These are phyloP conservation scores for Jordanella pulchra DNA, from an alignment of 2,797 vertebrate genomes.

Conservation along the genomic window DNA sequence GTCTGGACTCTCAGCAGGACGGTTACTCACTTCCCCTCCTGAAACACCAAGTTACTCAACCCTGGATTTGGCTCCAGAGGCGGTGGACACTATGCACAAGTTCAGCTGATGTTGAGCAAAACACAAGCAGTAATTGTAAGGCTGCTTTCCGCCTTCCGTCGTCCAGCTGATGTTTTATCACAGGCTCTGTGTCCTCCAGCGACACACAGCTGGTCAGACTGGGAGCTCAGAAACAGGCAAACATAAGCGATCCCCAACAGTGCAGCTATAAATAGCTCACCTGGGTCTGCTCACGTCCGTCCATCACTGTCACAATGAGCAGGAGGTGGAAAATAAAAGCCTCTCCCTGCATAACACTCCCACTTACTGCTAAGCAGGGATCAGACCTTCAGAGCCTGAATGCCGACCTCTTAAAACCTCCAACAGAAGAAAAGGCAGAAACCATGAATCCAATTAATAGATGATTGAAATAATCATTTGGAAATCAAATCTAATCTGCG, in stretches of 20 bases:
- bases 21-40: neutral
- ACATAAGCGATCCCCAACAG: slow-evolving; percentile 9
- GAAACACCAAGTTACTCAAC: slow-evolving; percentile 19
- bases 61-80: neutral
- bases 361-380: no score
- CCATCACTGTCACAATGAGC: slow-evolving; percentile 41
- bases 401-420: slow-evolving; percentile 20
- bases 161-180: slow-evolving; percentile 35
- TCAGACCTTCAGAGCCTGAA: slow-evolving; percentile 15
- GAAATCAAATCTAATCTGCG: no score
- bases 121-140: slow-evolving; percentile 9
- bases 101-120: neutral
- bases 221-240: slow-evolving; percentile 19
- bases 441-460: no score
- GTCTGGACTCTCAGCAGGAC: neutral
- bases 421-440: neutral
- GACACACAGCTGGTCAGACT: neutral
- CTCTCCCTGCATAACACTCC: slow-evolving; percentile 19
- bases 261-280: slow-evolving; percentile 35
- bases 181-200: slow-evolving; percentile 20
- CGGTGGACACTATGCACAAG: neutral
- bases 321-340: slow-evolving; percentile 24
- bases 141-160: slow-evolving; percentile 22
- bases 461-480: no score
- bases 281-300: slow-evolving; percentile 20